Conservation (phyloP, 2,797 vertebrate genomes). For the Eulemur rubriventer region DNA sequence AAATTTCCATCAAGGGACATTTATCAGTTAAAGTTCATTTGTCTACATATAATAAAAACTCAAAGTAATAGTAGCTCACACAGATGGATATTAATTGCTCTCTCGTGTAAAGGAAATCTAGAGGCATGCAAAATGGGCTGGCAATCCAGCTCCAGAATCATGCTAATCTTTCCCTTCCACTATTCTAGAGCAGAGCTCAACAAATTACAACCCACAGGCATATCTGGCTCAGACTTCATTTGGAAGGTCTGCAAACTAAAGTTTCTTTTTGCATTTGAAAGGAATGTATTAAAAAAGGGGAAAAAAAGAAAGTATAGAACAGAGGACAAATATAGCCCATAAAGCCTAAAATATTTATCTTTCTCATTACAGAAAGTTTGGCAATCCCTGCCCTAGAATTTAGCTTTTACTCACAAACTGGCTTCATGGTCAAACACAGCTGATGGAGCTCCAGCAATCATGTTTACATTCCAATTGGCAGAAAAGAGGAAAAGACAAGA, state of each 20-base stretch:
- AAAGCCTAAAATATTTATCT: not conserved
- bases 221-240: not conserved
- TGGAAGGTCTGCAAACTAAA: not conserved
- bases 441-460: not conserved
- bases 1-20: not conserved
- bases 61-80: not conserved
- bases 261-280: not conserved
- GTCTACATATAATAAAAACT: not conserved
- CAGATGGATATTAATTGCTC: not conserved
- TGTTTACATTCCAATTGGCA: not conserved
- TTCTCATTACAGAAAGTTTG: not conserved
- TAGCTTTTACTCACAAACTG: not conserved
- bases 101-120: not conserved
- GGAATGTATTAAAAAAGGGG: not conserved
- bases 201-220: not conserved
- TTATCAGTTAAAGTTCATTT: not conserved
- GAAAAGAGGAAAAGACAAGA: not conserved
- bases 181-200: not conserved
- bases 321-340: too few relatives aligned
- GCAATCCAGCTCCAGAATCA: not conserved
- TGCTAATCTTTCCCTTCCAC: not conserved
- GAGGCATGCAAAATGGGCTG: not conserved
- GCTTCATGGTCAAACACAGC: not conserved
- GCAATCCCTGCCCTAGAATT: not conserved
- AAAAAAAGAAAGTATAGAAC: not conserved